Evolutionary conservation across 1,140 invertebrate species (phyloP), one percentile per base, ranked within the genome.

Genomic region (Lithobius niger): DNA sequence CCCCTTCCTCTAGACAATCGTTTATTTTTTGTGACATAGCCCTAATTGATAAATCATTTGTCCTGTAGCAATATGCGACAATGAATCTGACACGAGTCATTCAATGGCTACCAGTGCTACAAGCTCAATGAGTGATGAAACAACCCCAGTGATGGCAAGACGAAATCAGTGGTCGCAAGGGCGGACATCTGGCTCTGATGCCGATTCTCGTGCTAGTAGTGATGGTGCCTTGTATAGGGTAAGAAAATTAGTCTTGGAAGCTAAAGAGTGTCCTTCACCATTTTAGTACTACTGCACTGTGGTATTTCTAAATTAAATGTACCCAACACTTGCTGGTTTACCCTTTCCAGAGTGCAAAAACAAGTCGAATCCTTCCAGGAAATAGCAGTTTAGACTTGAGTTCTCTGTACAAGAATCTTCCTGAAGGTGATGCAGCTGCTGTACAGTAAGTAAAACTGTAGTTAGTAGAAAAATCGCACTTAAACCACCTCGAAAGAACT

Each of bases 391-490:
- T 36, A 28, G 52, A 56, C 27, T 21, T 56, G 27, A 36, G 28
- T 60, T 16, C 57, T 49, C 13, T 60, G 57, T 53, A 54, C 55
- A 16, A 57, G 52, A 13, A 56, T 58, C 21, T 62, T 60, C 25
- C 45, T 60, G 31, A 62, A 58, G 59, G 56, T 59, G 36, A 58
- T 56, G 50, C 52, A 55, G 1, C 40, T 53, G 3, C 53, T 44
- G 3, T n/a, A 44, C 21, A 27, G 27, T 19, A 56, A 55, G 3
- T 42, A 51, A 1, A 43, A 50, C 3, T n/a, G n/a, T n/a, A n/a
- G n/a, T n/a, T n/a, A n/a, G n/a, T n/a, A n/a, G n/a, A n/a, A n/a
- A n/a, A n/a, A n/a, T n/a, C n/a, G n/a, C n/a, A n/a, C n/a, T n/a
- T n/a, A n/a, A n/a, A n/a, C n/a, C n/a, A n/a, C 31, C 31, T 36